Percentiles rank a stretch among this genome's conserved stretches.
Evolutionary conservation across 1,140 invertebrate species (phyloP).

Genomic region (Tetragonula clypearis): DNA sequence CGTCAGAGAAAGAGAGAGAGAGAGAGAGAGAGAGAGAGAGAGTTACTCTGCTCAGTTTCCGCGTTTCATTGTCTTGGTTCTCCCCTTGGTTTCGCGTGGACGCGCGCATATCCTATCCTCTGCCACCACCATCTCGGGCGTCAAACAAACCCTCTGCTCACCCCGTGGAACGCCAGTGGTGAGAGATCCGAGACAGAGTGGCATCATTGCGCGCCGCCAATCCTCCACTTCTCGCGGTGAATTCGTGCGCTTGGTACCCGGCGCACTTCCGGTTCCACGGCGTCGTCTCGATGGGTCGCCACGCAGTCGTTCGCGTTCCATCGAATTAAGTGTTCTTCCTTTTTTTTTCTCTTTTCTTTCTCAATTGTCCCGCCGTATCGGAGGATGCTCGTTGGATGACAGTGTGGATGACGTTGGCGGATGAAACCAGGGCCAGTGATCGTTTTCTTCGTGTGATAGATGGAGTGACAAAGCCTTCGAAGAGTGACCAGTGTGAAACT

Average conservation of each 20-base stretch:
- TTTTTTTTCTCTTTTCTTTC: no score
- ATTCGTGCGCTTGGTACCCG: constrained; percentile 5
- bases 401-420: constrained; percentile 2
- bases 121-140: constrained; percentile 9
- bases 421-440: background rate
- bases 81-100: background rate
- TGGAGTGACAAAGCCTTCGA: background rate
- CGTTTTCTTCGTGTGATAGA: background rate
- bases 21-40: no score
- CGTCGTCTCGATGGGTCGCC: background rate
- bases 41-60: no score
- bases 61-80: no score
- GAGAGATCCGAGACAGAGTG: constrained; percentile 6
- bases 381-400: constrained; percentile 35
- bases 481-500: background rate
- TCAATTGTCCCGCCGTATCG: no score
- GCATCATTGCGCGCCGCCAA: constrained; percentile 34
- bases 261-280: constrained; percentile 40
- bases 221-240: constrained; percentile 19
- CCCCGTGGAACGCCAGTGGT: background rate
- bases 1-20: no score
- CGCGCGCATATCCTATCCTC: constrained; percentile 27
- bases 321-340: background rate
- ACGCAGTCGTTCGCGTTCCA: constrained; percentile 1
- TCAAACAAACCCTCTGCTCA: constrained; percentile 11